Percentiles rank a stretch among this genome's conserved stretches.
Conservation (phyloP, 2,113 vertebrate species). For the Stegostoma tigrinum region DNA sequence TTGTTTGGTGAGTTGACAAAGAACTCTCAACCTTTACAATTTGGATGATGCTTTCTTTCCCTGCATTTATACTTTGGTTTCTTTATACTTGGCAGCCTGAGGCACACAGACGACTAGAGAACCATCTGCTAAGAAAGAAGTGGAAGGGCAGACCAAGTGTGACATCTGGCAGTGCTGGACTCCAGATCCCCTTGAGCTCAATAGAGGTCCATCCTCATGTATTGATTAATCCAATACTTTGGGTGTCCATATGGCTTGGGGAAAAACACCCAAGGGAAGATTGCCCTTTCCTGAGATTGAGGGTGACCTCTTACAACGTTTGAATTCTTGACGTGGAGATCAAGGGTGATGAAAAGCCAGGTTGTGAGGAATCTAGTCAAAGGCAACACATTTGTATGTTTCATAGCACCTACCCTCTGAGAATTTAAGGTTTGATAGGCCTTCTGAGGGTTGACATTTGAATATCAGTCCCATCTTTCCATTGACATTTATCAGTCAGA, state of each 20-base stretch:
- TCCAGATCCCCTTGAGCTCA: slow-evolving; percentile 32
- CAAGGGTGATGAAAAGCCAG: not conserved
- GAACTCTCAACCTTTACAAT: slow-evolving; percentile 24
- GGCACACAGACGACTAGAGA: slow-evolving; percentile 8
- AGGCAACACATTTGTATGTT: not conserved
- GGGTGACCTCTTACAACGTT: not conserved
- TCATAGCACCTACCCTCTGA: not conserved
- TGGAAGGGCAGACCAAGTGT: slow-evolving; percentile 7
- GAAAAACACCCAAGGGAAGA: slow-evolving; percentile 29
- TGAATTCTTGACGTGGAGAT: not conserved
- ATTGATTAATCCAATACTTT: slow-evolving; percentile 37
- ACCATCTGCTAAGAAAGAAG: slow-evolving; percentile 32
- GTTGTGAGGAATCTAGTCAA: slow-evolving; percentile 13
- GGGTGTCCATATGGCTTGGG: slow-evolving; percentile 27
- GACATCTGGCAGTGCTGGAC: slow-evolving; percentile 37
- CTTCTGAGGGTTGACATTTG: not conserved
- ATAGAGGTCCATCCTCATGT: slow-evolving; percentile 26
- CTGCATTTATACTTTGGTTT: not conserved
- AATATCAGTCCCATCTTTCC: not conserved
- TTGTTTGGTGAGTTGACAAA: slow-evolving; percentile 15
- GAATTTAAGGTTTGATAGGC: not conserved
- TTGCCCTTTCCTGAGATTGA: slow-evolving; percentile 11
- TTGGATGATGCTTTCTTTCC: not conserved
- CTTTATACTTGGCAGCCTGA: slow-evolving; percentile 28
- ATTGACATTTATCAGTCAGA: not conserved